Base-by-base conservation (phyloP, 2,113 vertebrate species). In the Carassius carassius region DNA sequence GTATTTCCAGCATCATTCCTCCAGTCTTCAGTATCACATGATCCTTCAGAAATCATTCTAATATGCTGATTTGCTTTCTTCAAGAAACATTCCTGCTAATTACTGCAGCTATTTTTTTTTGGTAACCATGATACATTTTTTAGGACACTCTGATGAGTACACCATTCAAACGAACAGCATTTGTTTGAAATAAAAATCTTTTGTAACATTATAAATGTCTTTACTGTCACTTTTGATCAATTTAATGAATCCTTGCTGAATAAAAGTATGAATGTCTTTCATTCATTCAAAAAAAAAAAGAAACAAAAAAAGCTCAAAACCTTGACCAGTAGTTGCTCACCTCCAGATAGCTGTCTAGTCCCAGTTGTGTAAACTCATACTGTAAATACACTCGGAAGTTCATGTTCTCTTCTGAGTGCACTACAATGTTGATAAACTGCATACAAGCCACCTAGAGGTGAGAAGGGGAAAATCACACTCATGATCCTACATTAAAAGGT, bases 351-450 rank as follows among this genome's bases (percentile, higher is more conserved):
- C 94, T 87, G 54, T 99, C 97, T 88, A 99, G 92, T 3, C 97
- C 96, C 63, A 97, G 94, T 19, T 94, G 94, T 1, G 96, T 97
- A 93, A 99, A 99, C 90, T 99, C 96, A 0, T 96, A 96, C 91
- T 99, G 98, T 84, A 99, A 93, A 89, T 97, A 95, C 81, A 99
- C 97, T 0, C 98, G 94, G 92, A 99, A 98, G 94, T 99, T 99
- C 97, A 99, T 97, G 93, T 99, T 96, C 87, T 99, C 97, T 89
- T 98, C 98, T 0, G 98, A 99, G 90, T 99, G 98, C 0, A 99
- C 98, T 89, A 99, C 96, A 0, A 99, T 99, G 94, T 99, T 99
- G 95, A 99, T 99, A 92, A 99, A 99, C 90, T 99, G 97, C 97
- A 99, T 99, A 65, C 98, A 99, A 51, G 98, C 97, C 92, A 98